Evolutionary conservation across 2,113 vertebrate genomes (phyloP).

Genomic region (Dicaeum eximium): DNA sequence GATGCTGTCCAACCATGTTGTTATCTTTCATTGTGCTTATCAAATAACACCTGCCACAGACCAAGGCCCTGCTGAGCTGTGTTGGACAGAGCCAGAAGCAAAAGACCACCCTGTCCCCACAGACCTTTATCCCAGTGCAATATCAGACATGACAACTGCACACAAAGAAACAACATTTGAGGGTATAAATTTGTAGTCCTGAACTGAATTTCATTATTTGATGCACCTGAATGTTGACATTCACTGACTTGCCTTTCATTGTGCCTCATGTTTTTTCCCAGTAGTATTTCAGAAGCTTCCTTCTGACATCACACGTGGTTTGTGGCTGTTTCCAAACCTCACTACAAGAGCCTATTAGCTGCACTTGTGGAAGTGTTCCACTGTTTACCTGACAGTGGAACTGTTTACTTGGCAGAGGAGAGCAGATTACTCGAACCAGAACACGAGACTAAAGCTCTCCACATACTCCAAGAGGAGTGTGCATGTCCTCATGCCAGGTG

Average conservation of each 20-base stretch:
- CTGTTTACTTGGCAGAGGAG: background rate
- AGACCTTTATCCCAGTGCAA: background rate
- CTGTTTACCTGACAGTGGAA: background rate
- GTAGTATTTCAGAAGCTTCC: background rate
- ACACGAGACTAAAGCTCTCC: background rate
- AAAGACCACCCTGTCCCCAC: background rate
- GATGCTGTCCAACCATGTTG: fast-evolving
- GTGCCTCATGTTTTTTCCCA: background rate
- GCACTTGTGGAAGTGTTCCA: background rate
- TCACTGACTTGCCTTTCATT: background rate
- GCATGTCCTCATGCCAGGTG: background rate
- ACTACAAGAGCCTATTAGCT: background rate
- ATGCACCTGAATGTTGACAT: background rate
- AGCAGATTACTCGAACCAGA: background rate
- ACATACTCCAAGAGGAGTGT: background rate
- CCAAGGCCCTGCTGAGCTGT: background rate
- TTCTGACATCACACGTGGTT: background rate
- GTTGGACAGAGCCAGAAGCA: background rate
- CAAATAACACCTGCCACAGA: background rate
- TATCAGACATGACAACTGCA: background rate
- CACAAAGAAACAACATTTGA: background rate
- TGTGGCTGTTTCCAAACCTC: background rate
- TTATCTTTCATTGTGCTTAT: background rate
- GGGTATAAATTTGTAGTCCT: background rate
- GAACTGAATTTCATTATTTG: background rate